A percentile compares a stretch with the other conserved stretches of the same genome.
Conservation (phyloP, 2,888 invertebrate genomes). For the Hypsopygia costalis region DNA sequence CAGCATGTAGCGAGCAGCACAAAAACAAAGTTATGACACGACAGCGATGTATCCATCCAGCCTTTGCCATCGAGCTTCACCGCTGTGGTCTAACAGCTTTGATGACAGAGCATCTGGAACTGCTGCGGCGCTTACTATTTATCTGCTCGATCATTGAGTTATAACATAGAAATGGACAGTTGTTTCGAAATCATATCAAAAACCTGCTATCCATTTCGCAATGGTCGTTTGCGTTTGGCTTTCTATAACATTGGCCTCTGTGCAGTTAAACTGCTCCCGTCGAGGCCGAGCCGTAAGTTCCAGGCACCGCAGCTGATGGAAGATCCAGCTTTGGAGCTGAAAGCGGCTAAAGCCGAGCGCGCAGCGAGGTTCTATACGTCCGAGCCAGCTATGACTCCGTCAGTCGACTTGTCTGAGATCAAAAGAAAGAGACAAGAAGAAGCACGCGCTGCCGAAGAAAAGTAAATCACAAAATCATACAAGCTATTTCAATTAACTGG, state of each 20-base stretch:
- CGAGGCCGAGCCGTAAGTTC: conserved; percentile 86
- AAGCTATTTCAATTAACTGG: too few relatives aligned
- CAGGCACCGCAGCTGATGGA: conserved; percentile 80
- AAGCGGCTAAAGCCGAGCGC: conserved; percentile 83
- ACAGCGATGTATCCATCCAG: conserved; percentile 36
- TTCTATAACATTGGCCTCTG: conserved; percentile 60
- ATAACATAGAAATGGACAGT: conserved; percentile 36
- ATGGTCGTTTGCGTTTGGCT: conserved; percentile 43
- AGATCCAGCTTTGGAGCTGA: conserved; percentile 80
- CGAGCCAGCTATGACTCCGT: conserved; percentile 64
- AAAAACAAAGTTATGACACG: conserved; percentile 35
- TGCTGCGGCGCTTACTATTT: conserved; percentile 49
- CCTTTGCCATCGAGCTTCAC: conserved; percentile 54
- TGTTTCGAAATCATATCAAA: conserved; percentile 15
- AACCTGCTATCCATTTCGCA: conserved; percentile 37
- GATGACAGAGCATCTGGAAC: conserved; percentile 44
- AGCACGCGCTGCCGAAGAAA: conserved; percentile 82
- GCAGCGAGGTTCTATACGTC: conserved; percentile 80
- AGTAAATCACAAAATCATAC: conserved; percentile 51
- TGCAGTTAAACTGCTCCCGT: conserved; percentile 83
- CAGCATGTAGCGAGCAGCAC: conserved; percentile 59
- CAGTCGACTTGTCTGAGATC: conserved; percentile 76
- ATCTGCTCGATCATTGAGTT: conserved; percentile 37
- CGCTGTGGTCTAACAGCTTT: conserved; percentile 55
- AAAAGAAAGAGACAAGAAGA: conserved; percentile 82